Conservation (phyloP, 2,797 vertebrate species). For the Acanthurus lineatus region DNA sequence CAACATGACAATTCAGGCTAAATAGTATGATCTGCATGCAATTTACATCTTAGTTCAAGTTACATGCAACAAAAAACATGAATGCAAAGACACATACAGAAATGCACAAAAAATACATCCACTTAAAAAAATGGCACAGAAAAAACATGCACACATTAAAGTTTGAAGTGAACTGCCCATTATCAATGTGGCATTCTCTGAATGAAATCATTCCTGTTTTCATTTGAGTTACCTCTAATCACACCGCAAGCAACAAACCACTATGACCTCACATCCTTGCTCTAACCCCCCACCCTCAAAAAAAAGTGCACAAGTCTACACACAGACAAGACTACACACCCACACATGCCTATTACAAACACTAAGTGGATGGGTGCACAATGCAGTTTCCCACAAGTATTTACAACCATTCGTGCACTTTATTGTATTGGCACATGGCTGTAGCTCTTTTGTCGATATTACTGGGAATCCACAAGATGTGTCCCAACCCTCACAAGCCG, state of each 20-base stretch:
- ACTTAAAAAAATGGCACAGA: not conserved
- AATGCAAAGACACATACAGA: not conserved
- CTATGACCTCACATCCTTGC: slow-evolving; percentile 77
- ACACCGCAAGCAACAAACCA: slow-evolving; percentile 74
- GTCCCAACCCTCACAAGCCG: slow-evolving; percentile 33
- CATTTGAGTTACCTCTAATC: slow-evolving; percentile 77
- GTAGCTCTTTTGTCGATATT: slow-evolving; percentile 31
- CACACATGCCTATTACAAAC: slow-evolving; percentile 62
- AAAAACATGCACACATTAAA: slow-evolving; percentile 3
- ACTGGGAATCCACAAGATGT: slow-evolving; percentile 37
- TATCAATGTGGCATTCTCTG: slow-evolving; percentile 50
- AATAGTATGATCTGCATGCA: not conserved
- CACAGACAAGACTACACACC: slow-evolving; percentile 50
- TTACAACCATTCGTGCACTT: slow-evolving; percentile 72
- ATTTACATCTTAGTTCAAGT: slow-evolving; percentile 6
- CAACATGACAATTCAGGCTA: slow-evolving; percentile 27
- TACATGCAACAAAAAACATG: not conserved
- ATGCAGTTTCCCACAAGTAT: slow-evolving; percentile 65
- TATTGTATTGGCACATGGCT: slow-evolving; percentile 61
- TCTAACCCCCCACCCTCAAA: slow-evolving; percentile 49
- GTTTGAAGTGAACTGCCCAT: slow-evolving; percentile 23
- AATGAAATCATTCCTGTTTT: slow-evolving; percentile 76
- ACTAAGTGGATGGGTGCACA: slow-evolving; percentile 48
- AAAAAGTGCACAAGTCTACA: slow-evolving; percentile 24
- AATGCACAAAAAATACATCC: not conserved